Conservation (phyloP, 2,113 vertebrate species). For the Excalfactoria chinensis region DNA sequence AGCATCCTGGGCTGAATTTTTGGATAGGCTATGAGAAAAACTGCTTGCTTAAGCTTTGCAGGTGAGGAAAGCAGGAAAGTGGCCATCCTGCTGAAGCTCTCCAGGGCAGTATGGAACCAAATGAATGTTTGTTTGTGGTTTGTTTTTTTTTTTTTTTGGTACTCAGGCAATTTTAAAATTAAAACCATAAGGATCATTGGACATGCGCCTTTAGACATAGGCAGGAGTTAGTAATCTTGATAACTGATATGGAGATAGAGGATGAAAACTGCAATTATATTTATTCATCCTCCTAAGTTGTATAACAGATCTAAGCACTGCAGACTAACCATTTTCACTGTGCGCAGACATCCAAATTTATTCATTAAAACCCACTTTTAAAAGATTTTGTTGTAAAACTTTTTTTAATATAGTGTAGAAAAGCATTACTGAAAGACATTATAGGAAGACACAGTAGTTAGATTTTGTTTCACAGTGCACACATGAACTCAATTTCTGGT, state of each 20-base stretch:
- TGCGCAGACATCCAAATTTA: not conserved
- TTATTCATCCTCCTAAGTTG: not conserved
- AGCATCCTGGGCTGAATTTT: not conserved
- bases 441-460: not conserved
- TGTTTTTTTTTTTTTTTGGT: not conserved
- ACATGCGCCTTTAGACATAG: not conserved
- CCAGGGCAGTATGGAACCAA: not conserved
- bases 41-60: not conserved
- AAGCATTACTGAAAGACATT: not conserved
- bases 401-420: not conserved
- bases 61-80: not conserved
- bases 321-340: not conserved
- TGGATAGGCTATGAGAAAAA: not conserved
- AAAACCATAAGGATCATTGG: not conserved
- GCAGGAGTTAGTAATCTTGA: not conserved
- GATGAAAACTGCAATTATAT: not conserved
- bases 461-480: not conserved
- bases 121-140: rapidly evolving
- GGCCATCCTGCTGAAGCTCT: not conserved
- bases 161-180: not conserved
- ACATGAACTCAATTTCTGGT: not conserved
- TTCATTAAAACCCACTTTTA: not conserved
- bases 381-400: not conserved
- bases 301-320: not conserved
- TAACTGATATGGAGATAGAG: not conserved